These are phyloP conservation scores for Dicerorhinus sumatrensis DNA, from an alignment of 2,113 vertebrate species.

Conservation along the genomic window DNA sequence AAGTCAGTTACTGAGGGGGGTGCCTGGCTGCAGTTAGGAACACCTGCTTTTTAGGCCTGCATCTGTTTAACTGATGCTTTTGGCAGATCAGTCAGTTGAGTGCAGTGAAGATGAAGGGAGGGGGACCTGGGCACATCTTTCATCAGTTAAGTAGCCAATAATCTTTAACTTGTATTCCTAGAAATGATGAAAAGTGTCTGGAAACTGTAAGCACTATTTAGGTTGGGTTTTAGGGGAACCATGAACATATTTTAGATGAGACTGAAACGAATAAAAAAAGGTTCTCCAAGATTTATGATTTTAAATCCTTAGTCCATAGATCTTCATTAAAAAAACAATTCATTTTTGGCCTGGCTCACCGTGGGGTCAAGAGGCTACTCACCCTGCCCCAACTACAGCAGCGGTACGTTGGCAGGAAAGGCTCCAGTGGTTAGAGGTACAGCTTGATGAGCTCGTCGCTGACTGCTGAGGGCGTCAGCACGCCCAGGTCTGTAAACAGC, in stretches of 20 bases:
- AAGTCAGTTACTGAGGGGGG: background rate
- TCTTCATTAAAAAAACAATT: background rate
- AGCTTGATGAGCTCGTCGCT: slow-evolving; percentile 99
- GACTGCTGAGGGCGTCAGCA: slow-evolving; percentile 96
- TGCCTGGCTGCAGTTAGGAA: accelerated
- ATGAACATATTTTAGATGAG: background rate
- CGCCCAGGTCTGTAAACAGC: slow-evolving; percentile 97
- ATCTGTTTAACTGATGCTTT: background rate
- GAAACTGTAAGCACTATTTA: background rate
- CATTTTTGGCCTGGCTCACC: background rate
- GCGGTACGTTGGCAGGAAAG: accelerated
- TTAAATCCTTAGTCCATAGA: background rate
- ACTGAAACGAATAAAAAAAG: background rate
- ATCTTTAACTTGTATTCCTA: background rate
- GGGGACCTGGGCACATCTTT: background rate
- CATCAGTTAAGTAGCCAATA: background rate
- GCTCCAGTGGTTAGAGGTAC: slow-evolving; percentile 88
- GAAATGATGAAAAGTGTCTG: background rate
- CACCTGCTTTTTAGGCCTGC: background rate
- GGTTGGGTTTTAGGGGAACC: background rate
- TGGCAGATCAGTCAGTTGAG: background rate
- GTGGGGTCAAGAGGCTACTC: background rate
- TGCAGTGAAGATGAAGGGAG: background rate
- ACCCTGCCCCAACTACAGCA: accelerated
- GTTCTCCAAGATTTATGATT: background rate